Base-by-base conservation (phyloP, 2,888 invertebrate species). In the Vesta saturnalis region DNA sequence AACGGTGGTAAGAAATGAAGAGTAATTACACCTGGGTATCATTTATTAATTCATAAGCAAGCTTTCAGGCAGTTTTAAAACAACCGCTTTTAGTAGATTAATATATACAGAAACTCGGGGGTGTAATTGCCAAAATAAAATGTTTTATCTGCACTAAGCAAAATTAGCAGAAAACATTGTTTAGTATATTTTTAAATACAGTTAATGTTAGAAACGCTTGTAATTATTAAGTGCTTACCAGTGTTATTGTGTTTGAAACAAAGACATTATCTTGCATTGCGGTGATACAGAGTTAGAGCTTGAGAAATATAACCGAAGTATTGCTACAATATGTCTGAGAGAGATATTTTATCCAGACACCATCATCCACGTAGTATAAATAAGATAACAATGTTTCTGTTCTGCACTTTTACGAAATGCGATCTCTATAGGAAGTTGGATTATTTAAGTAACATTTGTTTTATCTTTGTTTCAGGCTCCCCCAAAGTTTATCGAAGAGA, bases 401-500 rank as follows among this genome's bases (percentile, higher is more conserved):
- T 64, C 60, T 68, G 60, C 64, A 68, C 64, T 68, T 68, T 68
- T 60, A 43, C 54, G 63, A 67, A 67, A 63, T 57, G 63, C 62
- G 63, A 67, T 62, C 67, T 58, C 35, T 21, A 39, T 39, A 57
- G 62, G 59, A 67, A 62, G 59, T 35, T 58, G 59, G 59, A 54
- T 54, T 67, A 59, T 63, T 67, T 60, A 68, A 52, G 60, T 49
- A 47, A 60, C 56, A 68, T 65, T 69, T 60, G 60, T 57, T 60
- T 69, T 69, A 69, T 65, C 61, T 69, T 60, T 63, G 23, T 69
- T 69, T 56, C 66, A 69, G 69, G 69, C 69, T 47, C 66, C 66
- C 35, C 58, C 58, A 39, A 66, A 63, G 54, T 66, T 66, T 56
- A 60, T 66, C 59, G 66, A 66, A 62, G 69, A 69, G 55, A 66